These are phyloP conservation scores for Hyposmocoma kahamanoa DNA, from an alignment of 1,140 invertebrate genomes.

Conservation along the genomic window DNA sequence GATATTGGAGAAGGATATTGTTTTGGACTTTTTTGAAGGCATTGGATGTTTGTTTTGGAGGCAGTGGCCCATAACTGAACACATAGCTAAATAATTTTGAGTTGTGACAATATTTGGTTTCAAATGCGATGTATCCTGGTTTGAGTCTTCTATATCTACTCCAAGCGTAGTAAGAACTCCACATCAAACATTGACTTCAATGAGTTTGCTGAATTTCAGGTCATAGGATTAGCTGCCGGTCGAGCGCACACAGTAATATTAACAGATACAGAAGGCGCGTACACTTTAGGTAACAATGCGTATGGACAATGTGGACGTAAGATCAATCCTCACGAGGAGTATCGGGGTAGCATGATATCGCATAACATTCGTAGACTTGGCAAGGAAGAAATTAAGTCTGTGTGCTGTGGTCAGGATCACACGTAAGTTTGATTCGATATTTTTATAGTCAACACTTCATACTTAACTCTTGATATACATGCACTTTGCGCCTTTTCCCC, in stretches of 20 bases:
- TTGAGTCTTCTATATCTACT: neutral
- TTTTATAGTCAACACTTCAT: too few relatives aligned
- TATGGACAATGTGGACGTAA: slow-evolving; percentile 95
- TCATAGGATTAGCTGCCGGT: slow-evolving; percentile 82
- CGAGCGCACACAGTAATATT: slow-evolving; percentile 87
- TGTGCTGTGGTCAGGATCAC: slow-evolving; percentile 93
- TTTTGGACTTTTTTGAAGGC: too few relatives aligned
- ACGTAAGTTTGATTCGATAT: slow-evolving; percentile 77
- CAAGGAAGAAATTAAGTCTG: slow-evolving; percentile 76
- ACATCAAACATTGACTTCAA: too few relatives aligned
- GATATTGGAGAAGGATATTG: too few relatives aligned
- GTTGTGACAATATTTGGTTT: too few relatives aligned
- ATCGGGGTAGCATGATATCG: slow-evolving; percentile 77
- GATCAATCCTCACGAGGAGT: slow-evolving; percentile 87
- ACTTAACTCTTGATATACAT: too few relatives aligned
- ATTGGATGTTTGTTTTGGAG: too few relatives aligned
- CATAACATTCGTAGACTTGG: slow-evolving; percentile 80
- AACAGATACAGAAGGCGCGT: slow-evolving; percentile 86
- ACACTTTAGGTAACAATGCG: slow-evolving; percentile 92
- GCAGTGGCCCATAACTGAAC: too few relatives aligned
- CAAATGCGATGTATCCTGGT: too few relatives aligned
- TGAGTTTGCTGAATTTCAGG: slow-evolving; percentile 24
- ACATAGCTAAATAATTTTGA: too few relatives aligned
- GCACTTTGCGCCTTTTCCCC: too few relatives aligned
- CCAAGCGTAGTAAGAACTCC: neutral